Base-by-base conservation (phyloP, 1,140 invertebrate genomes). In the Dinothrombium tinctorium region DNA sequence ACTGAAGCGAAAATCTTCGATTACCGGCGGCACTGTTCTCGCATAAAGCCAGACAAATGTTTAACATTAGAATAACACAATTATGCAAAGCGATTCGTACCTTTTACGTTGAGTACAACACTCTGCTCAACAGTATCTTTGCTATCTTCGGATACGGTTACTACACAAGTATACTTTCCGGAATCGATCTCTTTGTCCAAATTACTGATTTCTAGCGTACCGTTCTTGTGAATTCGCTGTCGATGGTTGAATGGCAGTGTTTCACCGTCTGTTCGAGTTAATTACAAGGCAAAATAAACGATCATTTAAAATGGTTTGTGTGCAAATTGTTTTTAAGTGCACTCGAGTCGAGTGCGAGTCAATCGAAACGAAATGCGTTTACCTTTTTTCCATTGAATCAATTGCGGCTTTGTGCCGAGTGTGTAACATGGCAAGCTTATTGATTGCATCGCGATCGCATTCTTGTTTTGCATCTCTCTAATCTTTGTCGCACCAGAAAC, bases 221-320 rank as follows among this genome's bases (percentile, higher is more conserved):
- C 86, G 52, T 92, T 89, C 22, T 75, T 74, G 60, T 82, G 83
- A 20, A 90, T 81, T 53, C 83, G 82, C 53, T 94, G 86, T 50
- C 90, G 81, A 50, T 86, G 72, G 57, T 92, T 92, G 58, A 86
- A 86, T 33, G 87, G 87, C 33, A 95, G 62, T 6, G 74, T 68
- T 33, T 76, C 66, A 23, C 64, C 69, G 59, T 68, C 70, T 71
- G 50, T 28, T 53, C 9, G 11, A 11, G 15, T 36, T 11, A 36
- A 36, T n/a, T n/a, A n/a, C n/a, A n/a, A n/a, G n/a, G 8, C 8
- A 9, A 9, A 29, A 29, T 9, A 29, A 9, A 29, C 8, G 8
- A 29, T 29, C 8, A 29, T 29, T n/a, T n/a, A 9, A n/a, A 9
- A 29, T 29, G n/a, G 8, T 29, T 9, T 29, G 26, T 29, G n/a